Evolutionary conservation across 2,888 invertebrate species (phyloP).

Genomic region (Euproctis similis): DNA sequence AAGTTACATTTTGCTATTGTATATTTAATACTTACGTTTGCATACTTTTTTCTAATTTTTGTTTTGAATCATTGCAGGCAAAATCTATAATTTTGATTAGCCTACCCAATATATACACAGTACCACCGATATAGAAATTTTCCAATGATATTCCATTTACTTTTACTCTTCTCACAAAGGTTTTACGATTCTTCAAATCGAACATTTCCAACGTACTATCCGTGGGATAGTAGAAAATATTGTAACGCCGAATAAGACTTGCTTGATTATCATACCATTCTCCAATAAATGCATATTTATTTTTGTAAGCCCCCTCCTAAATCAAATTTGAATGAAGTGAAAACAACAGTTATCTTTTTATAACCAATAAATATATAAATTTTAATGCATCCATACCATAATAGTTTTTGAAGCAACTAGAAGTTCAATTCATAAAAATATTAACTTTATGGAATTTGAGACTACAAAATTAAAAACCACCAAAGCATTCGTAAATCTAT

Average conservation of each 20-base stretch:
- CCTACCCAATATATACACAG: conserved; percentile 82
- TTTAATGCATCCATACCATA: no score
- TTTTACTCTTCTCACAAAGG: conserved; percentile 80
- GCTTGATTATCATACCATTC: conserved; percentile 93
- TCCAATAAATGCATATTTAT: conserved; percentile 79
- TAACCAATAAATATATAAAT: no score
- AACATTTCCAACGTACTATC: conserved; percentile 90
- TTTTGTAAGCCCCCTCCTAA: conserved; percentile 68
- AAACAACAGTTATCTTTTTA: background rate
- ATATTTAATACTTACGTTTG: conserved; percentile 78
- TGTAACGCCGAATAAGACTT: conserved; percentile 82
- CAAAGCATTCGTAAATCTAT: no score
- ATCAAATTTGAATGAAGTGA: conserved; percentile 9
- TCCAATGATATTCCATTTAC: conserved; percentile 79
- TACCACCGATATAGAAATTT: conserved; percentile 84
- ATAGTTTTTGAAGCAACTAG: no score
- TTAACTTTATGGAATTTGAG: no score
- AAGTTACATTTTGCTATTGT: background rate
- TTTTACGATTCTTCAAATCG: conserved; percentile 78
- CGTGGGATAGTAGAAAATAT: conserved; percentile 83
- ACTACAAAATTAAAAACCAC: no score
- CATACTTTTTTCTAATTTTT: conserved; percentile 77
- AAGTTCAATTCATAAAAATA: no score
- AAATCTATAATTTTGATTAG: conserved; percentile 83
- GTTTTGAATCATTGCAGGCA: conserved; percentile 81